phyloP scores from a whole-genome alignment of 2,113 vertebrate species.

The Varanus komodoensis region DNA sequence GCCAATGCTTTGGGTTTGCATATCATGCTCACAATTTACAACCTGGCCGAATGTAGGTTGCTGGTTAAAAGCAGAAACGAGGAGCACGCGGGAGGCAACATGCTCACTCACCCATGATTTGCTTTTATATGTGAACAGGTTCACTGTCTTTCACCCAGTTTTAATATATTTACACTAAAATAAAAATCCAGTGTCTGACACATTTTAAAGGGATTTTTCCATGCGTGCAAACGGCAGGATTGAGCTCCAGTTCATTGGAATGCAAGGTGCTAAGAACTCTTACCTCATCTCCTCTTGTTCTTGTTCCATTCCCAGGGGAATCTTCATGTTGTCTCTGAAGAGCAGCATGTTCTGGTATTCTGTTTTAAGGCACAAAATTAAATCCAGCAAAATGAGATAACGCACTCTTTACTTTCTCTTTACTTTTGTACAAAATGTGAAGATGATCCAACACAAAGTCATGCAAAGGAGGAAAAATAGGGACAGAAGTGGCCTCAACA shows the following conservation, averaged over 20 bases:
- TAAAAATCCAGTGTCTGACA: not conserved
- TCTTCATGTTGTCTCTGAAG: constrained; percentile 74
- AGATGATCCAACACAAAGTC: not conserved
- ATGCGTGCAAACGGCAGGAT: not conserved
- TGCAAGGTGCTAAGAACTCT: constrained; percentile 27
- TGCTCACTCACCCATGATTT: too few species aligned
- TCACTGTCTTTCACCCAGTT: not conserved
- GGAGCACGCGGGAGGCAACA: too few species aligned
- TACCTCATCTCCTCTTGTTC: constrained; percentile 79
- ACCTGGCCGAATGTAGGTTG: too few species aligned
- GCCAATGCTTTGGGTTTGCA: too few species aligned
- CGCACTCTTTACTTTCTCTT: constrained; percentile 30
- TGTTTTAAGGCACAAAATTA: constrained; percentile 63
- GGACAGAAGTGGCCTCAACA: not conserved
- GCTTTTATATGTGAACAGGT: too few species aligned
- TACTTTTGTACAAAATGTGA: not conserved
- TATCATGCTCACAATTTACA: too few species aligned
- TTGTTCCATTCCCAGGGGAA: constrained; percentile 69
- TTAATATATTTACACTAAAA: not conserved
- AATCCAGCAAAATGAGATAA: constrained; percentile 43
- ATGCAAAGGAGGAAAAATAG: not conserved
- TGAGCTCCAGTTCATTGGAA: not conserved
- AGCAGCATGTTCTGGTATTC: constrained; percentile 69
- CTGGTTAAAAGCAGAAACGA: too few species aligned
- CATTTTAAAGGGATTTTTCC: not conserved